Conservation (phyloP, 2,888 invertebrate species). For the Bombyx huttoni region DNA sequence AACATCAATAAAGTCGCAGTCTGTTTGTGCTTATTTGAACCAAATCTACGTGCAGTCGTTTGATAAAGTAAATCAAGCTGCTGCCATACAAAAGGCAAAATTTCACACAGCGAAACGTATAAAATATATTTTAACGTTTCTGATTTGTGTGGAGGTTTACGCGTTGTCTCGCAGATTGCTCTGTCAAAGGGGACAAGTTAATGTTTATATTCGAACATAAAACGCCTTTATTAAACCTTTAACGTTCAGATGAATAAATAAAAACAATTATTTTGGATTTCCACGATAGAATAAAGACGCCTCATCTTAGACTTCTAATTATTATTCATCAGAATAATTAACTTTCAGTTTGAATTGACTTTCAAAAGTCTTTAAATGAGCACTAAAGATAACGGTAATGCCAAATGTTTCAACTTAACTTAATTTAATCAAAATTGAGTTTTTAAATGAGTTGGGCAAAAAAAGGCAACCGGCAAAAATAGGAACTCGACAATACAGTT, state of each 20-base stretch:
- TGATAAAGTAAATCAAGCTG: slow-evolving; percentile 35
- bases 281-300: too few relatives aligned
- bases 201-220: background rate
- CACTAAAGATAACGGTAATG: too few relatives aligned
- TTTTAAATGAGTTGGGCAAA: slow-evolving; percentile 1
- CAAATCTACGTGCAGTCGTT: slow-evolving; percentile 29
- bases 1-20: slow-evolving; percentile 33
- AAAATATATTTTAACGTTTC: slow-evolving; percentile 15
- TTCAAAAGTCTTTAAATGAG: too few relatives aligned
- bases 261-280: too few relatives aligned
- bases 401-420: too few relatives aligned
- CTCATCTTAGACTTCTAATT: too few relatives aligned
- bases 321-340: too few relatives aligned
- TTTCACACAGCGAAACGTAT: slow-evolving; percentile 20
- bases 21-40: slow-evolving; percentile 12
- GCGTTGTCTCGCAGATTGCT: slow-evolving; percentile 14
- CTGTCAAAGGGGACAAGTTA: slow-evolving; percentile 3
- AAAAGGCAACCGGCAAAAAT: slow-evolving; percentile 9
- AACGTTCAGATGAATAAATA: background rate
- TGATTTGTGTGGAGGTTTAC: slow-evolving; percentile 16
- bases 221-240: background rate
- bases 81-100: slow-evolving; percentile 31
- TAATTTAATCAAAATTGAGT: too few relatives aligned
- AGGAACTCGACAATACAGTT: slow-evolving; percentile 12
- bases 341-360: too few relatives aligned